Base-by-base conservation (phyloP, 1,140 invertebrate species). In the Pantala flavescens region DNA sequence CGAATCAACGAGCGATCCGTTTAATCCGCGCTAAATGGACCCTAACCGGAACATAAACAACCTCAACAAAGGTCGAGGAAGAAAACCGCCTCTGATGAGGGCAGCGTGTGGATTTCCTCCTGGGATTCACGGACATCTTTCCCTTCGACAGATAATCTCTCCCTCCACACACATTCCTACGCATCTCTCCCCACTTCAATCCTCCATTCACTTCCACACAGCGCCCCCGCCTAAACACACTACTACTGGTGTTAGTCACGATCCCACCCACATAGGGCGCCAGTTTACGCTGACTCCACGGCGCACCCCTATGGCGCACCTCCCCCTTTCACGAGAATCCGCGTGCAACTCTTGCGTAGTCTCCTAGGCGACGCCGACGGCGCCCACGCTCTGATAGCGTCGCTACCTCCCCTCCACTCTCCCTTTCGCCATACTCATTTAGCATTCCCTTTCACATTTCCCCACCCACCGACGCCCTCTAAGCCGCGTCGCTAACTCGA, bases 161-260 rank as follows among this genome's bases (percentile, higher is more conserved):
- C 75, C 74, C 74, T 23, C 55, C 74, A 72, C 28, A 36, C 19
- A 43, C 76, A 71, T 42, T 71, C 75, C 76, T 23, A 76, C 78
- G 72, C 73, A 73, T 76, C 77, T 73, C 75, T 28, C 43, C 76
- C 42, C 74, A 71, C 73, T 74, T 76, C 75, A 42, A 71, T 73
- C 23, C 43, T 73, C 77, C 74, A 77, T 77, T 78, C 77, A 75
- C 76, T 77, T 79, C 78, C 74, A 77, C 77, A 36, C 28, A 70
- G 43, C 74, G 77, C 75, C 77, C 76, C 49, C 49, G 12, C 14
- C 49, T 63, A 63, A 63, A 63, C 16, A 16, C 49, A 63, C 49
- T 21, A 16, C 49, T 63, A 16, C 49, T 21, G 49, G 49, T 63
- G 12, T 63, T 63, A 63, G 49, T 63, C 49, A 63, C 49, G 49